Base-by-base conservation (phyloP, 2,113 vertebrate species). In the Sinocyclocheilus anophthalmus region DNA sequence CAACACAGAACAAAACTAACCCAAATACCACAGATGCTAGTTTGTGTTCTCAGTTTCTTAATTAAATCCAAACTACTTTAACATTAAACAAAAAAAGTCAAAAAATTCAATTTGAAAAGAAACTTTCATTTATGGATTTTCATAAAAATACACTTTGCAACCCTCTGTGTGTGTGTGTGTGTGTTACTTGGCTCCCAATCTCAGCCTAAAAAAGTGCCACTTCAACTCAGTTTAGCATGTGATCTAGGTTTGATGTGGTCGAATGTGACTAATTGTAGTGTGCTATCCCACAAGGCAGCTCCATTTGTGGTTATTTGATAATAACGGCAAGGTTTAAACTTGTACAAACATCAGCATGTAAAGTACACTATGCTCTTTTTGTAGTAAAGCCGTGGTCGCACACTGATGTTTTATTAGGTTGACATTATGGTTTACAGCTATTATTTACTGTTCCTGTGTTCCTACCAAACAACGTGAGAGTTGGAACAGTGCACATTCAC, bases 341-440 rank as follows among this genome's bases (percentile, higher is more conserved):
- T 83, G 65, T 50, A 82, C 63, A 82, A 82, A 82, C 26, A 82
- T 82, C 80, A 53, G 11, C 45, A 72, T 70, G 67, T 70, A 72
- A 83, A 37, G 45, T n/a, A 70, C 65, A n/a, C 65, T 30, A 10
- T 53, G 9, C 81, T 70, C 18, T 39, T 57, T 67, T 65, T 50
- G 61, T 53, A 30, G 18, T 69, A 30, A 53, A 26, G 59, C 59
- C 8, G 13, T 10, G 30, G 13, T 12, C 3, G 4, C 18, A 9
- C 10, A 8, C 75, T 76, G 75, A 30, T 24, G 3, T 30, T 30
- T 24, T 57, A 11, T 33, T 33, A 33, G 30, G 30, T 30, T 18
- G 2, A 33, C 48, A 55, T 76, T 76, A 55, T 18, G 14, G 50
- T 5, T 55, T 59, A 55, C 76, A 39, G 10, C 37, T 67, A 30